A percentile compares a stretch with the other conserved stretches of the same genome.
These are phyloP conservation scores for Apostichopus californicus DNA, from an alignment of 35 echinoderm and acorn worm genomes.

Conservation along the genomic window DNA sequence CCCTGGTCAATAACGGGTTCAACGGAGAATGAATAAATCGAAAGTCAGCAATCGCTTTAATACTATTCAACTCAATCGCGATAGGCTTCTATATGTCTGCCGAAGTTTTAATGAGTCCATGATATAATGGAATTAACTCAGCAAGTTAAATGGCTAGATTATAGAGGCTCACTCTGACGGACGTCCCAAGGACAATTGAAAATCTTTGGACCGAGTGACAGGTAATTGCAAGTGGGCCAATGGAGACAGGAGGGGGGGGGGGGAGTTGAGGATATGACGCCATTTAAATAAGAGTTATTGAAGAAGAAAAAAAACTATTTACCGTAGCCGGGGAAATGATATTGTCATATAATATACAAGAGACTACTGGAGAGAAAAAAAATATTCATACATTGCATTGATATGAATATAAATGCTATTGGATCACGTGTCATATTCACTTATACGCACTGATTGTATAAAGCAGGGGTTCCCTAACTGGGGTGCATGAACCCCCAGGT, in stretches of 20 bases:
- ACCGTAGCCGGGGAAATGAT: not conserved
- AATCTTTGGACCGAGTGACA: conserved; percentile 35
- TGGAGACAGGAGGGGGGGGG: not conserved
- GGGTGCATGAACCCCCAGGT: too few species aligned
- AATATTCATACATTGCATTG: too few species aligned
- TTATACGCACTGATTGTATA: too few species aligned
- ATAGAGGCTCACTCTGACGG: not conserved
- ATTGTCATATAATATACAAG: not conserved
- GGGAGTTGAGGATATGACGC: not conserved
- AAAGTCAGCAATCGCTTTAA: conserved; percentile 28
- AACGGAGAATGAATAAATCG: conserved; percentile 32
- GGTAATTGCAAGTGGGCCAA: not conserved
- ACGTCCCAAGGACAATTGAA: conserved; percentile 20
- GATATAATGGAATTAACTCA: conserved; percentile 30
- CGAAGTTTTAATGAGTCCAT: conserved; percentile 24
- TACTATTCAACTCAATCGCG: conserved; percentile 6
- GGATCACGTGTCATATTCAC: too few species aligned
- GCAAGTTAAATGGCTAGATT: conserved; percentile 41
- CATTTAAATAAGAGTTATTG: not conserved
- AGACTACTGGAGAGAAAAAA: too few species aligned
- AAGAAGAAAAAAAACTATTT: not conserved
- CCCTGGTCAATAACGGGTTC: conserved; percentile 11
- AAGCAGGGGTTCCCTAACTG: too few species aligned
- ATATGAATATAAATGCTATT: too few species aligned
- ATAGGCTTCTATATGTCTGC: conserved; percentile 34